phyloP scores from a whole-genome alignment of 2,888 invertebrate species.

The Anticlea derivata region DNA sequence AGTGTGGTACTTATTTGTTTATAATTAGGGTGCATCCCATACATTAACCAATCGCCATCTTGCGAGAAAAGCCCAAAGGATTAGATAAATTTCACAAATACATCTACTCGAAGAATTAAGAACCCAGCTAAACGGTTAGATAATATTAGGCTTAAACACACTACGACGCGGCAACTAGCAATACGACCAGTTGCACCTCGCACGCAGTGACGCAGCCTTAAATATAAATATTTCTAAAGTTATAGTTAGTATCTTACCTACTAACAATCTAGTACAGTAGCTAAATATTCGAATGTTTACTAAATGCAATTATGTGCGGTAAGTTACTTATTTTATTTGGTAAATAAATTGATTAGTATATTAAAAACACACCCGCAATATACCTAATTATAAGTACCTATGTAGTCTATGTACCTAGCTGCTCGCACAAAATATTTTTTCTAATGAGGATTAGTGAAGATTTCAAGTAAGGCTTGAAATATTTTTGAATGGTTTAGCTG shows the following conservation, averaged over 20 bases:
- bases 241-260: slow-evolving; percentile 3
- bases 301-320: slow-evolving; percentile 8
- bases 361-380: slow-evolving; percentile 1
- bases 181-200: not conserved
- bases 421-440: not conserved
- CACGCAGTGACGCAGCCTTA: not conserved
- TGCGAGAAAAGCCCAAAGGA: not conserved
- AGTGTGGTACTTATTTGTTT: too few relatives aligned
- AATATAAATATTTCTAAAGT: slow-evolving; percentile 4
- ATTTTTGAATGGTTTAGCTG: not conserved
- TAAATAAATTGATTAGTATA: not conserved
- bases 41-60: too few relatives aligned
- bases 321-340: not conserved
- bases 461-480: not conserved
- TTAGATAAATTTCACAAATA: slow-evolving; percentile 6
- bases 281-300: slow-evolving; percentile 13
- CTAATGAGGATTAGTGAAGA: not conserved
- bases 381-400: not conserved
- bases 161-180: not conserved
- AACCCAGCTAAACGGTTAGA: slow-evolving; percentile 19
- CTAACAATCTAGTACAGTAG: not conserved
- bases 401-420: not conserved
- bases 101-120: slow-evolving; percentile 16
- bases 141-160: not conserved
- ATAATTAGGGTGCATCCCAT: too few relatives aligned